Percentiles rank a stretch among this genome's conserved stretches.
These are phyloP conservation scores for Steatornis caripensis DNA, from an alignment of 2,113 vertebrate species.

Conservation along the genomic window DNA sequence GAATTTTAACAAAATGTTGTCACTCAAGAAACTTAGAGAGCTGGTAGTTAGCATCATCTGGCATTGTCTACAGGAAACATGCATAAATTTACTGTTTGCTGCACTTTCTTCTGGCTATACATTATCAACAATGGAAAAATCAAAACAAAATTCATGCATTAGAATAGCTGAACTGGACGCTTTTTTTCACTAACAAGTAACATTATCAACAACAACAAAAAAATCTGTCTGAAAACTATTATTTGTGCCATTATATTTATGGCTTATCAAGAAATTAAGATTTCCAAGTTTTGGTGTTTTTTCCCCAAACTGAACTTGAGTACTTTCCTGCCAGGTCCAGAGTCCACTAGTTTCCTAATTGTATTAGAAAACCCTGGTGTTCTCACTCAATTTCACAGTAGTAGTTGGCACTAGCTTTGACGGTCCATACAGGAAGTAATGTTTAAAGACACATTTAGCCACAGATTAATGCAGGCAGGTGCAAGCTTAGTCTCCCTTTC, in stretches of 20 bases:
- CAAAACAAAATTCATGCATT: neutral
- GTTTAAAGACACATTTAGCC: neutral
- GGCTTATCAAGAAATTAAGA: neutral
- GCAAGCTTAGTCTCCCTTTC: neutral
- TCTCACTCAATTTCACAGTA: neutral
- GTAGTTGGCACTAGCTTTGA: neutral
- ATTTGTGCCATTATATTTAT: neutral
- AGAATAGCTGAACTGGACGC: neutral
- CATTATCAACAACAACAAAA: neutral
- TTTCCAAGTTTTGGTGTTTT: neutral
- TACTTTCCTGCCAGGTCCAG: neutral
- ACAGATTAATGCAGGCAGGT: neutral
- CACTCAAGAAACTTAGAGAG: neutral
- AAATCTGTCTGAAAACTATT: neutral
- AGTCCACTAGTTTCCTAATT: neutral
- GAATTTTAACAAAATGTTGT: neutral
- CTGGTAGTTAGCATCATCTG: neutral
- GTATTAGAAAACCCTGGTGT: neutral
- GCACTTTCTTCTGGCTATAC: neutral
- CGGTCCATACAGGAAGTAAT: neutral
- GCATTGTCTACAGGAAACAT: neutral
- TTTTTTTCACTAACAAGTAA: no score
- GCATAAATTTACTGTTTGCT: neutral
- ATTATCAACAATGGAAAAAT: neutral
- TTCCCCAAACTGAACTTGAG: neutral